Conservation (phyloP, 2,888 invertebrate species). For the Glaucopsyche alexis region DNA sequence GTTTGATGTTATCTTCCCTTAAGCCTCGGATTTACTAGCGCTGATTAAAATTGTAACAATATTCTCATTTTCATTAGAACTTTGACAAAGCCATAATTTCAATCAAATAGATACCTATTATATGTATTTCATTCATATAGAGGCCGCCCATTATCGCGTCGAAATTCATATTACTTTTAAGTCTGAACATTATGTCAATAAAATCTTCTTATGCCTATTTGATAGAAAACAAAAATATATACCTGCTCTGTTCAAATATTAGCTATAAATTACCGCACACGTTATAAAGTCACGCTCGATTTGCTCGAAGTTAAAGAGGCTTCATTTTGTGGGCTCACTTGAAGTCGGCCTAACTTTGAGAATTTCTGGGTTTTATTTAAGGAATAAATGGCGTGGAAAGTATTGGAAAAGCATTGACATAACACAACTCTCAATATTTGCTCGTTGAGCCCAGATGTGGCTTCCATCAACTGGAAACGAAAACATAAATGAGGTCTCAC, state of each 20-base stretch:
- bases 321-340: conserved; percentile 1
- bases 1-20: conserved; percentile 50
- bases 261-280: not conserved
- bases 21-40: not conserved
- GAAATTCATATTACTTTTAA: not conserved
- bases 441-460: conserved; percentile 32
- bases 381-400: conserved; percentile 30
- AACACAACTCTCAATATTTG: conserved; percentile 28
- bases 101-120: not conserved
- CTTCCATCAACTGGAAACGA: conserved; percentile 33
- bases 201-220: too few species aligned
- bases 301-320: conserved; percentile 12
- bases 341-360: conserved; percentile 15
- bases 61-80: conserved; percentile 16
- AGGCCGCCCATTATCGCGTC: too few species aligned
- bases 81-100: not conserved
- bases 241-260: too few species aligned
- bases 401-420: conserved; percentile 31
- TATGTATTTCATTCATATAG: too few species aligned
- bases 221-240: too few species aligned
- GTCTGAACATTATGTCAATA: not conserved
- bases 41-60: conserved; percentile 11
- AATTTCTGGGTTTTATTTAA: conserved; percentile 25
- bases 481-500: conserved; percentile 31
- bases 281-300: conserved; percentile 12